Evolutionary conservation across 2,113 vertebrate genomes (phyloP), one percentile per base, ranked within the genome.

Genomic region (Pavo muticus): DNA sequence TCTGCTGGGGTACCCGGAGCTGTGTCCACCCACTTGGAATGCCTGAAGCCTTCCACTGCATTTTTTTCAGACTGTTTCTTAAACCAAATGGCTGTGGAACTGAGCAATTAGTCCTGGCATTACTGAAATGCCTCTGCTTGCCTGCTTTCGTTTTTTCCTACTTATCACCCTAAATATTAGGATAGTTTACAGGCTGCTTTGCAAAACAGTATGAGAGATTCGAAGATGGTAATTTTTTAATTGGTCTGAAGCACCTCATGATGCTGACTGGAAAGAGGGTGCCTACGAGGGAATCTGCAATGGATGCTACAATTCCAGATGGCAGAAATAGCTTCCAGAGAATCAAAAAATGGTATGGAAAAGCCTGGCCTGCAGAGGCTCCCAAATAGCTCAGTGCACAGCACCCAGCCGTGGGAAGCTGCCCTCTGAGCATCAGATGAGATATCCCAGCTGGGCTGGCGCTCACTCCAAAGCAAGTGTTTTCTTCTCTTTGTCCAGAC

Each of bases 121-220:
- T 88, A 45, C 18, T 80, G 76, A 67, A 90, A 60, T 93, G 82
- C 40, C 52, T 95, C 64, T 56, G 64, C 80, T 76, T 84, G 68
- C 89, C 87, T 91, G 87, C 81, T 88, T 95, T 87, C 15, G 1
- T 85, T 91, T 91, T 88, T 86, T 73, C 65, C 47, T 77, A 6
- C 64, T 45, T 52, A 25, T 67, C 82, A 81, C 87, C 72, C 93
- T 95, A 95, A 95, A 95, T 95, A 91, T 95, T 86, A 94, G 94
- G 90, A 86, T 90, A 86, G 82, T 90, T 95, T 86, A 25, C 85
- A 90, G 81, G 39, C 87, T 94, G 89, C 32, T 88, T 96, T 87
- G 65, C 87, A 80, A 93, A 95, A 93, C 85, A 91, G 47, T 59
- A 7, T n/a, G 67, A 90, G 82, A 64, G 35, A n/a, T 8, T 63